Percentiles rank a stretch among this genome's conserved stretches.
Evolutionary conservation across 2,888 invertebrate genomes (phyloP).

Genomic region (Oscheius sp.): DNA sequence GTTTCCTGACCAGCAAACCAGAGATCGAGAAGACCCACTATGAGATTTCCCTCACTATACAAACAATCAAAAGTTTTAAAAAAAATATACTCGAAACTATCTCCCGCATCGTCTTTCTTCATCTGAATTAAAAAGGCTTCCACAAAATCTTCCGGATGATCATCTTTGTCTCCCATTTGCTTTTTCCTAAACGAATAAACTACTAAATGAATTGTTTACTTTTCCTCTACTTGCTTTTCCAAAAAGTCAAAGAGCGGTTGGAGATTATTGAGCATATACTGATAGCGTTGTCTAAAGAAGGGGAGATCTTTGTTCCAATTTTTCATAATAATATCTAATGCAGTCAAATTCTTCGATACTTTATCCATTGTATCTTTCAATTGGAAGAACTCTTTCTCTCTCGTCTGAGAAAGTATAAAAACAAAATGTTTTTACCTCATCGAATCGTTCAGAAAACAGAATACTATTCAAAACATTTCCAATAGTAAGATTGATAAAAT

Average conservation of each 20-base stretch:
- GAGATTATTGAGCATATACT: background rate
- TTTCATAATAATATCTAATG: background rate
- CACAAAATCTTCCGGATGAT: slow-evolving; percentile 42
- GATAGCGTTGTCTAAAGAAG: background rate
- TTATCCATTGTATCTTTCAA: slow-evolving; percentile 14
- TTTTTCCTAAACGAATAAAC: slow-evolving; percentile 27
- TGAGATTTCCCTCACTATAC: slow-evolving; percentile 16
- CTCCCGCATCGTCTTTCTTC: slow-evolving; percentile 29
- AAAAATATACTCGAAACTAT: slow-evolving; percentile 8
- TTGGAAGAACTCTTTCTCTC: slow-evolving; percentile 21
- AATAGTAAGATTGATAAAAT: slow-evolving; percentile 40
- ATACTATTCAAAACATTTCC: slow-evolving; percentile 52
- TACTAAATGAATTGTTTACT: background rate
- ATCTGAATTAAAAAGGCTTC: slow-evolving; percentile 46
- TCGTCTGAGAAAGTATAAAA: no score
- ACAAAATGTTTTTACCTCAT: slow-evolving; percentile 6
- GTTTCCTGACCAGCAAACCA: slow-evolving; percentile 59
- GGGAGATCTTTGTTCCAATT: slow-evolving; percentile 4
- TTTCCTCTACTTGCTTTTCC: slow-evolving; percentile 9
- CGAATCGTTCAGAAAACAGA: slow-evolving; percentile 44
- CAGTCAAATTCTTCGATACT: background rate
- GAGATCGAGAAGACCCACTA: slow-evolving; percentile 37
- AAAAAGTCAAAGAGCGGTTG: slow-evolving; percentile 1
- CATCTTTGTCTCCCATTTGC: slow-evolving; percentile 36
- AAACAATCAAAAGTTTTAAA: no score